These are phyloP conservation scores for Notodonta dromedarius DNA, from an alignment of 2,888 invertebrate species.

Conservation along the genomic window DNA sequence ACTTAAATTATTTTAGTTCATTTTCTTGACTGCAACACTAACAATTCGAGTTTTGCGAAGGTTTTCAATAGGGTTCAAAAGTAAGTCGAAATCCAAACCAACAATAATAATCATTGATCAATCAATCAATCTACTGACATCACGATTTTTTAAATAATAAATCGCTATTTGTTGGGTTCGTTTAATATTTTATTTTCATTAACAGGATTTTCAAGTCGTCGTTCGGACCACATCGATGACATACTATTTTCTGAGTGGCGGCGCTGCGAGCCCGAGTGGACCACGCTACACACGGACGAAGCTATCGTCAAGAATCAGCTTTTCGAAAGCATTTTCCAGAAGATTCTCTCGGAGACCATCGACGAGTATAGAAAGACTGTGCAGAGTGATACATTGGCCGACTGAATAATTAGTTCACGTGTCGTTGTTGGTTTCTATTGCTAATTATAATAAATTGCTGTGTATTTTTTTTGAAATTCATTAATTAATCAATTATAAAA, in stretches of 20 bases:
- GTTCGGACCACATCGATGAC: constrained; percentile 77
- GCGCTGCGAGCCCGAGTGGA: constrained; percentile 77
- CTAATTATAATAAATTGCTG: not conserved
- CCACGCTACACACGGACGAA: constrained; percentile 68
- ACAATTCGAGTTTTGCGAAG: too few species aligned
- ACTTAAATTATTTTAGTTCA: too few species aligned
- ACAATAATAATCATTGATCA: too few species aligned
- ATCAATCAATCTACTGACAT: too few species aligned
- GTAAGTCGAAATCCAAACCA: too few species aligned
- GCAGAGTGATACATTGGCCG: constrained; percentile 11
- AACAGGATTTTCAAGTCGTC: constrained; percentile 65
- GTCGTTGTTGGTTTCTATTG: not conserved
- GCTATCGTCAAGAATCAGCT: constrained; percentile 71
- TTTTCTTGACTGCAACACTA: too few species aligned
- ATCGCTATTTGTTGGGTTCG: too few species aligned
- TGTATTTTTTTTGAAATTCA: not conserved
- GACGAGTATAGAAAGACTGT: constrained; percentile 72
- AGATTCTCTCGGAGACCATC: constrained; percentile 68
- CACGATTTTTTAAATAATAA: too few species aligned
- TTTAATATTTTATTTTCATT: constrained; percentile 8
- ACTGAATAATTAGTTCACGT: constrained; percentile 7
- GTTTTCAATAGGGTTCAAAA: too few species aligned
- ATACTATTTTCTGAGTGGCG: constrained; percentile 76
- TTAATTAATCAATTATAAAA: not conserved
- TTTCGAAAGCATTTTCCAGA: constrained; percentile 75